Evolutionary conservation across 2,113 vertebrate genomes (phyloP).

Genomic region (Hyla sarda): DNA sequence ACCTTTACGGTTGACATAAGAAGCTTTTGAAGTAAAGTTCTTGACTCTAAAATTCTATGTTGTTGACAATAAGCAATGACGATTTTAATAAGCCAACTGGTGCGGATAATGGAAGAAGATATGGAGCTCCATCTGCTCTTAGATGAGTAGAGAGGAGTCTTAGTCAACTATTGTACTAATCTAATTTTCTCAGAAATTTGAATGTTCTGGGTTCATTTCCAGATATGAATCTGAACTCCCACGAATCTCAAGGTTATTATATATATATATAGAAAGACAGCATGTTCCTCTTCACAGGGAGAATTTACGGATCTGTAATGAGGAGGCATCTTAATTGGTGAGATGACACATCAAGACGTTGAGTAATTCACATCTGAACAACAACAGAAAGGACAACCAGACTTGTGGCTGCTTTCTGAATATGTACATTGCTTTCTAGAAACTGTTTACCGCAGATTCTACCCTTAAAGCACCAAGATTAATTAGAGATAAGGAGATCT

Average conservation of each 20-base stretch:
- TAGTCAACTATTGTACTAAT: constrained; percentile 40
- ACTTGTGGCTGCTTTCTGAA: constrained; percentile 3
- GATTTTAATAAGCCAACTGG: not conserved
- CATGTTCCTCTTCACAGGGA: constrained; percentile 40
- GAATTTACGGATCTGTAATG: constrained; percentile 21
- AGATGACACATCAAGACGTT: constrained; percentile 53
- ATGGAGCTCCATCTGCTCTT: constrained; percentile 26
- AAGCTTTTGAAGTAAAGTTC: not conserved
- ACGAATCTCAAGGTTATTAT: constrained; percentile 36
- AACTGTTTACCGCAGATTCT: constrained; percentile 25
- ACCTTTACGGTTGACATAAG: not conserved
- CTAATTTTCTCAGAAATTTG: constrained; percentile 28
- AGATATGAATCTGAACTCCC: constrained; percentile 53
- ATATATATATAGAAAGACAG: constrained; percentile 51
- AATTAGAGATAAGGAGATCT: constrained; percentile 17
- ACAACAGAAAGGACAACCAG: constrained; percentile 31
- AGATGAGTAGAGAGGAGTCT: constrained; percentile 27
- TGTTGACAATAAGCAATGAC: too few relatives aligned
- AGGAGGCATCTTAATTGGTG: constrained; percentile 52
- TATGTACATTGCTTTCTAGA: constrained; percentile 17
- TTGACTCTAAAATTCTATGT: not conserved
- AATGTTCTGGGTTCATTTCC: constrained; percentile 48
- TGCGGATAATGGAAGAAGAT: not conserved
- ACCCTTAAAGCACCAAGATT: not conserved
- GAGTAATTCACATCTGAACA: constrained; percentile 35